Evolutionary conservation across 1,140 invertebrate genomes (phyloP), one percentile per base, ranked within the genome.

Genomic region (Zaprionus capensis): DNA sequence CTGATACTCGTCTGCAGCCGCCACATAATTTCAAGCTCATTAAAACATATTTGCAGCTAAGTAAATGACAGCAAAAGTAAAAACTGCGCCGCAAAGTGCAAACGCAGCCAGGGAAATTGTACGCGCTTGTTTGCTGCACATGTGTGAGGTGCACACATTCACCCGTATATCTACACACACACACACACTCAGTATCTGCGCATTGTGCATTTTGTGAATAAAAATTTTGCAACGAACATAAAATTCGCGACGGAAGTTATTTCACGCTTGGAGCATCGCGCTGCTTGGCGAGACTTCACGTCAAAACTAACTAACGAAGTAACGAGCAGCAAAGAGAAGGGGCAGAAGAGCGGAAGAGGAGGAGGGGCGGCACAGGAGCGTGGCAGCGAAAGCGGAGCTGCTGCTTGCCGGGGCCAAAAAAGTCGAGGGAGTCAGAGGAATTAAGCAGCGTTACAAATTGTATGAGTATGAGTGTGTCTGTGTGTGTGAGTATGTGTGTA

Each of bases 171-270:
- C 31, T 22, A 49, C 26, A 41, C 41, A 15, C 55, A 56, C 55
- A 57, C 24, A 28, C 57, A 51, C 66, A 59, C 61, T 24, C 65
- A 31, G 62, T 69, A 76, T 76, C 72, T 88, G 78, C 77, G 85
- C 81, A 84, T 87, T 84, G 84, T 87, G 78, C 80, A 78, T 84
- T 88, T 88, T 81, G 69, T 84, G 84, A 85, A 90, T 85, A 76
- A 84, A 88, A 88, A 78, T 72, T 73, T 22, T 88, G 81, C 81
- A 90, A 80, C 85, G 85, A 90, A 82, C 83, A 90, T 90, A 80
- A 90, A 90, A 90, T 90, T 90, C 78, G 82, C 85, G 80, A 82
- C 85, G 85, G 85, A 90, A 90, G 85, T 90, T 90, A 90, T 90
- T 90, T 90, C 85, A 90, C 85, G 85, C 81, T 90, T 90, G 76